Conservation (phyloP, 2,797 vertebrate species). For the Paramormyrops hopkinsi region DNA sequence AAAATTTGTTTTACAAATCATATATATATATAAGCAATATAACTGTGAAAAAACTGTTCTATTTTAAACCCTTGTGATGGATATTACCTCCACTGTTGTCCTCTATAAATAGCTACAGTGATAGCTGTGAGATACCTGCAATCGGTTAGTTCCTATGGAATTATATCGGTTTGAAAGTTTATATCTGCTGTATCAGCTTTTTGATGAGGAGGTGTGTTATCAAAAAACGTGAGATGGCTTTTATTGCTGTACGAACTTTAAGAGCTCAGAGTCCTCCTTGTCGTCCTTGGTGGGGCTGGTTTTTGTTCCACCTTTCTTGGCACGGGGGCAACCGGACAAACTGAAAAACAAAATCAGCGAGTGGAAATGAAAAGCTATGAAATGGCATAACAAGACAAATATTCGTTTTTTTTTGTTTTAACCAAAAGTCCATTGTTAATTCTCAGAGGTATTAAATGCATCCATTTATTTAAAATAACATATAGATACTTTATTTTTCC, state of each 20-base stretch:
- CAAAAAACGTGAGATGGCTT: slow-evolving; percentile 57
- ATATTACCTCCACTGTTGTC: slow-evolving; percentile 46
- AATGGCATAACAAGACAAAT: slow-evolving; percentile 29
- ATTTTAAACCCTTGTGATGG: slow-evolving; percentile 23
- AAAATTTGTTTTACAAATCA: not conserved
- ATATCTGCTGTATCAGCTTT: slow-evolving; percentile 35
- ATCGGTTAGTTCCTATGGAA: not conserved
- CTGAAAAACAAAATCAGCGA: slow-evolving; percentile 80
- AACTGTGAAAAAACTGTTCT: slow-evolving; percentile 6
- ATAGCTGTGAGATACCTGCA: slow-evolving; percentile 21
- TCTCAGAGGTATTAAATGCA: not conserved
- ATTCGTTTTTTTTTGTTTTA: not conserved
- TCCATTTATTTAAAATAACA: not conserved
- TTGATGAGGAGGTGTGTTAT: slow-evolving; percentile 41
- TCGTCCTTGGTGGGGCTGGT: slow-evolving; percentile 91
- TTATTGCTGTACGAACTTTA: slow-evolving; percentile 88
- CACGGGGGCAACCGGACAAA: slow-evolving; percentile 99
- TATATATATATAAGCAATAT: not conserved
- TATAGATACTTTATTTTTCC: not conserved
- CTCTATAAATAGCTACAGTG: slow-evolving; percentile 48
- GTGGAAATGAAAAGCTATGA: slow-evolving; percentile 68
- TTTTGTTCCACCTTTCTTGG: slow-evolving; percentile 99
- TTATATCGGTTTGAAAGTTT: slow-evolving; percentile 41
- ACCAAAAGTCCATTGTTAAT: not conserved
- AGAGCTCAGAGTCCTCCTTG: slow-evolving; percentile 96